These are phyloP conservation scores for Uria lomvia DNA, from an alignment of 2,113 vertebrate genomes.

Conservation along the genomic window DNA sequence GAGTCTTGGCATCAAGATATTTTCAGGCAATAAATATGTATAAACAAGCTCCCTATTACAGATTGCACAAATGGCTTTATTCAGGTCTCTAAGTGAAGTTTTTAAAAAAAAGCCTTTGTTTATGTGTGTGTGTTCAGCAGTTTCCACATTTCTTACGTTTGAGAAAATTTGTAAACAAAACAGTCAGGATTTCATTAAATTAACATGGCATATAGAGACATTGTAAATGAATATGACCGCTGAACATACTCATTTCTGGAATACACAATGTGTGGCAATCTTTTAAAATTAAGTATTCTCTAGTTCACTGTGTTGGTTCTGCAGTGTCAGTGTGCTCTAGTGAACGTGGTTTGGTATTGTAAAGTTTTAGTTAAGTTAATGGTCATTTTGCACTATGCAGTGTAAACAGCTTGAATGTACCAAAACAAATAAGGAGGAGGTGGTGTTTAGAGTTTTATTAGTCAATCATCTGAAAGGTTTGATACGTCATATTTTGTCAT, in stretches of 20 bases:
- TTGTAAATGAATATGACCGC: background rate
- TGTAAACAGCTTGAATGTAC: background rate
- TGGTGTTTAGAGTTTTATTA: background rate
- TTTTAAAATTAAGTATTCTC: background rate
- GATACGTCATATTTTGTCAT: background rate
- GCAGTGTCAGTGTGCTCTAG: background rate
- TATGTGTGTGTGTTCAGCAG: background rate
- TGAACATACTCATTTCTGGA: background rate
- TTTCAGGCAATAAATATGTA: slow-evolving; percentile 4
- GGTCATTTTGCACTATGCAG: background rate
- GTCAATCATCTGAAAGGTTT: background rate
- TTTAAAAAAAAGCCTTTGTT: background rate
- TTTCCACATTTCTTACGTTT: background rate
- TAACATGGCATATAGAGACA: background rate
- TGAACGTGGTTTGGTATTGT: background rate
- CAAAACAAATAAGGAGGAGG: rapidly evolving
- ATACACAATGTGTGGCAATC: background rate
- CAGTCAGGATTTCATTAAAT: background rate
- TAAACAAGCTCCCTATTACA: background rate
- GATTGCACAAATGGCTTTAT: background rate
- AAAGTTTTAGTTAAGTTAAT: background rate
- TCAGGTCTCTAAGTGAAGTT: background rate
- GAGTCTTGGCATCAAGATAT: background rate
- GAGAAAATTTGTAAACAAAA: background rate
- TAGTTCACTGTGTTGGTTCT: background rate